A percentile compares a stretch with the other conserved stretches of the same genome.
phyloP scores from a whole-genome alignment of 2,113 vertebrate species.

The Tonatia bakeri region DNA sequence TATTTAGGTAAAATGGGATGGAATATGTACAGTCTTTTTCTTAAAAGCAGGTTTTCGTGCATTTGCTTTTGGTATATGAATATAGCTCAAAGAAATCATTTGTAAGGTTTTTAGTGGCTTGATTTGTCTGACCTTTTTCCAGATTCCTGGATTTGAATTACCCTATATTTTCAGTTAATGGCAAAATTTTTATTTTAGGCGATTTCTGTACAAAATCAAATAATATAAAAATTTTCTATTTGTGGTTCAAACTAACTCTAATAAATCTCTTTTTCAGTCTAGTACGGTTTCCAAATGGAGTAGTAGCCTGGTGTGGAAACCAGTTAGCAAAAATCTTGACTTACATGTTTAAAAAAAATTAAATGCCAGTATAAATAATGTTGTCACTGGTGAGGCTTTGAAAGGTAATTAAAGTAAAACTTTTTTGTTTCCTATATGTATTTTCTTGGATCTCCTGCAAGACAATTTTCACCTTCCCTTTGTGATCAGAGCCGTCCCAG shows the following conservation, averaged over 20 bases:
- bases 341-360: constrained; percentile 72
- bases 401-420: constrained; percentile 88
- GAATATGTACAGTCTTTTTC: constrained; percentile 14
- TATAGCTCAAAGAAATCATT: constrained; percentile 53
- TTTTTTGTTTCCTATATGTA: constrained; percentile 88
- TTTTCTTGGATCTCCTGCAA: constrained; percentile 89
- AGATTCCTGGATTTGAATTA: constrained; percentile 64
- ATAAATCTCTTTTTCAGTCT: constrained; percentile 60
- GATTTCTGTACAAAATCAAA: constrained; percentile 38
- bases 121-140: constrained; percentile 56
- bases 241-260: constrained; percentile 47
- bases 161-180: constrained; percentile 56
- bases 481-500: constrained; percentile 89
- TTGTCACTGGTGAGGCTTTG: constrained; percentile 79
- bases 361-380: constrained; percentile 72
- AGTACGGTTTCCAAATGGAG: constrained; percentile 67
- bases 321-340: constrained; percentile 55
- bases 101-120: constrained; percentile 42
- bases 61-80: constrained; percentile 60
- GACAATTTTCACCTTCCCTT: constrained; percentile 90
- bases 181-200: constrained; percentile 40
- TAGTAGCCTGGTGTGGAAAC: constrained; percentile 68
- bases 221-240: constrained; percentile 43
- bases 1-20: constrained; percentile 1
- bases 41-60: constrained; percentile 50